phyloP scores from a whole-genome alignment of 2,888 invertebrate species.

The Drosophila atroscutellata region DNA sequence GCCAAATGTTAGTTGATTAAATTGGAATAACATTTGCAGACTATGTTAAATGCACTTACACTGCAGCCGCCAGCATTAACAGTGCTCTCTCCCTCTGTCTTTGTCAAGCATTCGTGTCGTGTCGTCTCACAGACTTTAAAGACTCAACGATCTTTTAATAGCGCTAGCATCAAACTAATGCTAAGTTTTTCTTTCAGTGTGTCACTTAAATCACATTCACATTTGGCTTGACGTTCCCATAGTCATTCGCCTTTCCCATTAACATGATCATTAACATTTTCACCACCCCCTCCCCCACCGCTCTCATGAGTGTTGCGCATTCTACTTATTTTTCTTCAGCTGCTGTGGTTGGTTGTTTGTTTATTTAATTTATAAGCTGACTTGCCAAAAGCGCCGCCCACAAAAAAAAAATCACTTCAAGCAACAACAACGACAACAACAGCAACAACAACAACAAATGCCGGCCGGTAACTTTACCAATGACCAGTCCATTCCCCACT shows the following conservation, averaged over 20 bases:
- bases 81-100: background rate
- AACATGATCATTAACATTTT: constrained; percentile 56
- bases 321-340: constrained; percentile 5
- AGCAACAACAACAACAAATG: constrained; percentile 16
- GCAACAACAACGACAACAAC: constrained; percentile 1
- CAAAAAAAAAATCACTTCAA: constrained; percentile 23
- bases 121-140: background rate
- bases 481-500: constrained; percentile 1
- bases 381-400: constrained; percentile 66
- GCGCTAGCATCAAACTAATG: background rate
- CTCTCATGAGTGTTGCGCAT: background rate
- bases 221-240: constrained; percentile 20
- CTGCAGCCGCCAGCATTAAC: background rate
- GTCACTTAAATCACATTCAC: background rate
- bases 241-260: constrained; percentile 53
- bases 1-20: background rate
- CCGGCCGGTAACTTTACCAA: constrained; percentile 40
- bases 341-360: constrained; percentile 68
- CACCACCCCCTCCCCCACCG: background rate
- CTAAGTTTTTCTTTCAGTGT: background rate
- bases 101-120: too few relatives aligned
- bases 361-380: constrained; percentile 70
- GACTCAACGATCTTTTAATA: background rate
- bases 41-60: background rate
- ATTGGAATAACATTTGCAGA: background rate